These are phyloP conservation scores for Merodon equestris DNA, from an alignment of 2,888 invertebrate genomes.

Conservation along the genomic window DNA sequence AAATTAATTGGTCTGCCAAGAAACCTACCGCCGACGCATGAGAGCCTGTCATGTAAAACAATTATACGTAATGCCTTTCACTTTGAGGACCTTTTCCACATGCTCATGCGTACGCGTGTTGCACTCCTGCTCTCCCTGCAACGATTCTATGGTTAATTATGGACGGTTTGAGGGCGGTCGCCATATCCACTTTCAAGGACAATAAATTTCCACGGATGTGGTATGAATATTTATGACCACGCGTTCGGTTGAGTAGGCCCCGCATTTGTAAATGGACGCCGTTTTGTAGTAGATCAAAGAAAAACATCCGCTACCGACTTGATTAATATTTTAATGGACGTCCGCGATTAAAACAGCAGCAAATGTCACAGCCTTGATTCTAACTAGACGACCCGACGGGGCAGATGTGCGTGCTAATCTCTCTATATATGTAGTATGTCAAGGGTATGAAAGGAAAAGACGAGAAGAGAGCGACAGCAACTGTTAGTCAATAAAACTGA, in stretches of 20 bases:
- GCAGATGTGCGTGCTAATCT: slow-evolving; percentile 5
- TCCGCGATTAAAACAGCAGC: slow-evolving; percentile 27
- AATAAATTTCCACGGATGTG: slow-evolving; percentile 17
- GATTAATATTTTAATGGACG: slow-evolving; percentile 48
- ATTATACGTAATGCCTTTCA: slow-evolving; percentile 29
- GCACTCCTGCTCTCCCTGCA: neutral
- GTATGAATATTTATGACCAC: slow-evolving; percentile 34
- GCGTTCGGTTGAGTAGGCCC: slow-evolving; percentile 8
- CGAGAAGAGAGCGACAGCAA: neutral
- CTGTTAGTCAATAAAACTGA: slow-evolving; percentile 19
- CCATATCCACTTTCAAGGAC: slow-evolving; percentile 14
- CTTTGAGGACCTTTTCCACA: slow-evolving; percentile 8
- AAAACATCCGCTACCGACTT: slow-evolving; percentile 36
- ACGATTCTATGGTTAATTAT: neutral
- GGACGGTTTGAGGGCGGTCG: slow-evolving; percentile 8
- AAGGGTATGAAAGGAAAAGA: neutral
- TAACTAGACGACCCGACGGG: slow-evolving; percentile 15
- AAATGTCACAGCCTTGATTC: slow-evolving; percentile 7
- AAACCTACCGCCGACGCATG: neutral
- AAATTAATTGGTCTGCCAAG: slow-evolving; percentile 34
- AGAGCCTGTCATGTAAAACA: slow-evolving; percentile 30
- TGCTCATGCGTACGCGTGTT: too few relatives aligned
- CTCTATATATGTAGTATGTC: slow-evolving; percentile 4
- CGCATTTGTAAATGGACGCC: slow-evolving; percentile 4
- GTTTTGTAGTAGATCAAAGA: slow-evolving; percentile 16